Evolutionary conservation across 2,888 invertebrate species (phyloP).

Genomic region (Molanna angustata): DNA sequence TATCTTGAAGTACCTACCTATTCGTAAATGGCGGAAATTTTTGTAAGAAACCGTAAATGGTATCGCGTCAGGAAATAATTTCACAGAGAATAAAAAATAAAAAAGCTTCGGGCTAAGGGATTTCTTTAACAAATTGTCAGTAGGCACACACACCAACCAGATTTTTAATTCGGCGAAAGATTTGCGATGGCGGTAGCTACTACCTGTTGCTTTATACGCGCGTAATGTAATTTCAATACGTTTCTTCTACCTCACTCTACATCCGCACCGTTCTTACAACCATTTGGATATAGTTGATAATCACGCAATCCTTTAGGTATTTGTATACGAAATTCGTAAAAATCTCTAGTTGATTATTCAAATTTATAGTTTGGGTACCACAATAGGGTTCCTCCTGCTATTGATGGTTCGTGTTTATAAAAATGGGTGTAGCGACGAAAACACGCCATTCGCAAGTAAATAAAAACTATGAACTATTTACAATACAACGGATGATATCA

Average conservation of each 20-base stretch:
- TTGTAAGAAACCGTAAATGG: too few species aligned
- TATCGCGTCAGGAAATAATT: too few species aligned
- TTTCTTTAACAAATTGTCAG: too few species aligned
- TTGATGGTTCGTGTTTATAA: constrained; percentile 17
- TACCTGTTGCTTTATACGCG: constrained; percentile 11
- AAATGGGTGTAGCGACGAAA: constrained; percentile 1
- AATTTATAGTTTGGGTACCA: constrained; percentile 22
- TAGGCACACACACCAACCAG: too few species aligned
- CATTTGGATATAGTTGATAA: constrained; percentile 4
- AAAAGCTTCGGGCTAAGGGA: too few species aligned
- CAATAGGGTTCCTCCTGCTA: constrained; percentile 16
- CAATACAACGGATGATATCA: too few species aligned
- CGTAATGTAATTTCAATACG: constrained; percentile 10
- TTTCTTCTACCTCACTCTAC: neutral
- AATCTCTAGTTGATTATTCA: constrained; percentile 22
- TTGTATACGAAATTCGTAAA: constrained; percentile 24
- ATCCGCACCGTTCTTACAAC: constrained; percentile 8
- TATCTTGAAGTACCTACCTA: too few species aligned
- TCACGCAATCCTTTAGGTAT: constrained; percentile 25
- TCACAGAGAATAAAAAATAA: too few species aligned
- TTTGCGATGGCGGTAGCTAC: neutral
- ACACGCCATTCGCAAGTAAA: constrained; percentile 13
- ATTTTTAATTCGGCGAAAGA: too few species aligned
- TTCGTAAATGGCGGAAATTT: too few species aligned
- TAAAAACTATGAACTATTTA: constrained; percentile 15